phyloP scores from a whole-genome alignment of 64 coral and sea anemone genomes.

The Pocillopora verrucosa region DNA sequence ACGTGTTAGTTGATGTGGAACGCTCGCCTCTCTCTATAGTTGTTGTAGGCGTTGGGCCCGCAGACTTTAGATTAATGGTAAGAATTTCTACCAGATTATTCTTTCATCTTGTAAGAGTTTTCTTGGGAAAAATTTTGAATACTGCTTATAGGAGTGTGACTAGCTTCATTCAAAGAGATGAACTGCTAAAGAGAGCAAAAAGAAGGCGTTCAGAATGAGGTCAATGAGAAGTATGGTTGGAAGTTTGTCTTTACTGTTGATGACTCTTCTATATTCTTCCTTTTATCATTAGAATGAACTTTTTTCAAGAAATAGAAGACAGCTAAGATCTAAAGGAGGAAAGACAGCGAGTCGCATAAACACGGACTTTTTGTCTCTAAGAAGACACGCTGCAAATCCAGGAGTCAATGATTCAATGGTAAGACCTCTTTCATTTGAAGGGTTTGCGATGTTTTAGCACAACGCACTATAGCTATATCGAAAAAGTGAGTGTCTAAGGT shows the following conservation, averaged over 20 bases:
- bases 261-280: not conserved
- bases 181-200: too few relatives aligned
- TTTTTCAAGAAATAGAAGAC: conserved; percentile 33
- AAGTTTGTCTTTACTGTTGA: not conserved
- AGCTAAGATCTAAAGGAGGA: conserved; percentile 39
- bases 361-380: conserved; percentile 67
- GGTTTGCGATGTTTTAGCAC: too few relatives aligned
- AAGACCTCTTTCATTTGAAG: not conserved
- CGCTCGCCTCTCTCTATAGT: conserved; percentile 82
- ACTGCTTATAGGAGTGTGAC: not conserved
- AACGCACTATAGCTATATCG: too few relatives aligned
- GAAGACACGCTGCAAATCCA: conserved; percentile 62
- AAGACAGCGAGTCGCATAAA: conserved; percentile 54
- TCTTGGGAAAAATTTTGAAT: not conserved
- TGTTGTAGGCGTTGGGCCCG: conserved; percentile 81
- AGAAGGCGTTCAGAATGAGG: too few relatives aligned
- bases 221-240: not conserved
- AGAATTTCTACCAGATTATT: not conserved
- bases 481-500: too few relatives aligned
- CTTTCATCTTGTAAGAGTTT: not conserved
- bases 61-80: conserved; percentile 89
- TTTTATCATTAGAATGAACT: conserved; percentile 63
- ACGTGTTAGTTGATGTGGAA: conserved; percentile 47
- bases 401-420: conserved; percentile 63
- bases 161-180: too few relatives aligned